Base-by-base conservation (phyloP, 2,113 vertebrate genomes). In the Neodon shergylaensis region DNA sequence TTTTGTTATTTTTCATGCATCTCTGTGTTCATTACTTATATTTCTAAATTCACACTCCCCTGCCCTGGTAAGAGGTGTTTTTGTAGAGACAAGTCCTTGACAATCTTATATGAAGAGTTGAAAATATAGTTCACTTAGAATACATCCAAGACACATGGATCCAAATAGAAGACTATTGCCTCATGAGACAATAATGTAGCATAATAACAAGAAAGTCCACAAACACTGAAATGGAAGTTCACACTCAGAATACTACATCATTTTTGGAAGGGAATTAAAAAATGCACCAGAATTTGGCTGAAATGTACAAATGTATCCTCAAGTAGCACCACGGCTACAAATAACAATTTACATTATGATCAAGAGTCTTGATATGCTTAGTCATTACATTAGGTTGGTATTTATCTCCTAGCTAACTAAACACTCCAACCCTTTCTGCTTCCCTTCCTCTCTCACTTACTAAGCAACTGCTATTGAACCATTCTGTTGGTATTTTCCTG, bases 71-170 rank as follows among this genome's bases (percentile, higher is more conserved):
- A 58, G 54, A 58, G 54, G 54, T 58, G 5, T 58, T 58, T 58
- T 58, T 58, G 54, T 58, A 58, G 54, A 19, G 54, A 58, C 54
- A 5, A 58, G 17, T 58, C 54, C 54, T 58, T 58, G 54, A 19
- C 54, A 58, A 58, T 58, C 17, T 61, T 26, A 26, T 82, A 83
- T 61, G 17, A 96, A 68, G 21, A n/a, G 4, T 58, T 28, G 33
- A 92, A 90, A 90, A 96, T 33, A 54, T 31, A 4, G 11, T 74
- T 91, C 52, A 77, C 54, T 95, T 21, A 78, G 19, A 68, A 11
- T 36, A 10, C 3, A 88, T 3, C 10, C 22, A 94, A 88, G 65
- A 85, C 28, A 19, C 11, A 70, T 76, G 6, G 13, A 66, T 42
- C 42, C 36, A 68, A 88, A 83, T 5, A 90, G 13, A 1, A 79